Conservation (phyloP, 1,140 invertebrate genomes). For the Sesamia nonagrioides region DNA sequence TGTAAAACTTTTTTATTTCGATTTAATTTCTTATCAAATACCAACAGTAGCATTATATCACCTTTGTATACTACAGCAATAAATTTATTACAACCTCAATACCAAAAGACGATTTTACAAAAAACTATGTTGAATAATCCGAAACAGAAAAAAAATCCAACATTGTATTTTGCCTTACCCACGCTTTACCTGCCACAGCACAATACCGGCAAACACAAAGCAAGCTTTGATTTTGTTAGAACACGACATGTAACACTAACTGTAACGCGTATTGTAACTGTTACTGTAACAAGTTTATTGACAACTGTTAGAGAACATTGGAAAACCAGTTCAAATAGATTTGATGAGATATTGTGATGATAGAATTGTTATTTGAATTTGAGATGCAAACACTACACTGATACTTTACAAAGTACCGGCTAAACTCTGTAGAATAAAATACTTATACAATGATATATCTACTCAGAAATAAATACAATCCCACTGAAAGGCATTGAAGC, state of each 20-base stretch:
- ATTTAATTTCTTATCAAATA: too few species aligned
- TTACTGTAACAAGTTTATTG: constrained; percentile 25
- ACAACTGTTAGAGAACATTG: constrained; percentile 20
- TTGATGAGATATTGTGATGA: constrained; percentile 18
- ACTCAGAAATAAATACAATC: too few species aligned
- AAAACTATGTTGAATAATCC: background rate
- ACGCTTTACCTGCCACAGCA: constrained; percentile 34
- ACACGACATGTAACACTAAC: constrained; percentile 18
- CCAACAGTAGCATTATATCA: too few species aligned
- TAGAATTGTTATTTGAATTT: constrained; percentile 14
- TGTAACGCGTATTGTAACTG: constrained; percentile 13
- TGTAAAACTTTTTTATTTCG: too few species aligned
- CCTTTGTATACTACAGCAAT: constrained; percentile 1
- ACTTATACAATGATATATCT: too few species aligned
- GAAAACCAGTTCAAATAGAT: background rate
- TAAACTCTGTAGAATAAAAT: too few species aligned
- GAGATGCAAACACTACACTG: constrained; percentile 7
- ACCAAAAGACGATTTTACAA: background rate
- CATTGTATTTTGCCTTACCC: constrained; percentile 14
- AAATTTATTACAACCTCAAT: background rate
- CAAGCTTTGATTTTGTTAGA: constrained; percentile 32
- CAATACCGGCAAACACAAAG: constrained; percentile 22
- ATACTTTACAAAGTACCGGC: background rate
- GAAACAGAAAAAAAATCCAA: background rate
- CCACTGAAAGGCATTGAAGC: too few species aligned